Evolutionary conservation across 2,888 invertebrate genomes (phyloP), one percentile per base, ranked within the genome.

Genomic region (Caenorhabditis sp.): DNA sequence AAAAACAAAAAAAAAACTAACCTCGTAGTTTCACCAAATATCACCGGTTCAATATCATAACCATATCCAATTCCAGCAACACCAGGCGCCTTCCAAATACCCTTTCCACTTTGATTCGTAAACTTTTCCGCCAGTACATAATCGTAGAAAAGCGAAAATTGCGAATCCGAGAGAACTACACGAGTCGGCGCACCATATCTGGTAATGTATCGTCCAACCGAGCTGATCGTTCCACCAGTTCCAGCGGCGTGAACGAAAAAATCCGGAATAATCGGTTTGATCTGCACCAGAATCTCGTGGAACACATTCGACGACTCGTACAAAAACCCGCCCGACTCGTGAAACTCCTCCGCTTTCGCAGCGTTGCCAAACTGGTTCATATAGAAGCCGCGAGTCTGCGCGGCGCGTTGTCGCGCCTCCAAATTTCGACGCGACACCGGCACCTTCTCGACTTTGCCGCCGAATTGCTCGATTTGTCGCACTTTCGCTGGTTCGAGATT

Each of bases 311-410:
- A 77, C 10, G 74, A 70, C 55, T 82, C 82, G 37, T 65, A 74
- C 26, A 70, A 61, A 65, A 76, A 82, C 53, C 72, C 63, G n/a
- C 81, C 82, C 68, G 82, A 81, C 37, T 83, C 84, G 54, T 83
- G 83, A 68, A 69, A 84, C 54, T 84, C 84, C 54, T 84, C 84
- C 10, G 84, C 84, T 10, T 72, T 66, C 26, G 81, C 78, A 2
- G 84, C 84, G 57, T 84, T 84, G 49, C 81, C 83, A 60, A 84
- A 84, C 66, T 84, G 84, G 61, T 82, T 82, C 66, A 82, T 81
- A 61, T 77, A 82, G 69, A 81, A 82, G 31, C 82, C 81, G n/a
- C 70, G 63, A 26, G 65, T 82, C 24, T 78, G 69, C 31, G 71
- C 60, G 8, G 84, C 84, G 27, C 66, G 60, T 54, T 78, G 59